Evolutionary conservation across 2,797 vertebrate genomes (phyloP), one percentile per base, ranked within the genome.

Genomic region (Telmatherina bonti): DNA sequence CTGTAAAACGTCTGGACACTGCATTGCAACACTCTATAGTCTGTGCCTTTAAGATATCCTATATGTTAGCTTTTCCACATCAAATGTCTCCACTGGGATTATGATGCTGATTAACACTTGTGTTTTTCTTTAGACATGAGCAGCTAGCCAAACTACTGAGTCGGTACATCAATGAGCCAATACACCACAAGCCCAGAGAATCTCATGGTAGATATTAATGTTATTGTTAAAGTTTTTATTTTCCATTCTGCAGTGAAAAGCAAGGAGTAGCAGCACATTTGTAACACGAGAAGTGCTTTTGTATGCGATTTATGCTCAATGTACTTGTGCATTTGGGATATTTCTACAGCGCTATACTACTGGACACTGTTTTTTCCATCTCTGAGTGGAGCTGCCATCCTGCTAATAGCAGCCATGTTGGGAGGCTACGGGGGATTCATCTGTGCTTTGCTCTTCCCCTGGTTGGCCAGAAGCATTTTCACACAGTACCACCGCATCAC

Each of bases 401-500:
- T 96, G 59, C 85, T 95, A 29, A 88, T 93, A 76, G 90, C 94
- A 5, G 83, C 90, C 54, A 83, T 90, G 79, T 70, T 95, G 73
- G 93, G 93, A 56, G 85, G 90, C 51, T 94, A 95, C 7, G 94
- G 95, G 4, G 92, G 89, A 0, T 29, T 94, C 0, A 84, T 88
- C 65, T 95, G 93, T 26, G 63, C 71, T 6, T 62, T 95, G 56
- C 86, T 94, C 29, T 95, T 95, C 68, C 94, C 94, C 10, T 93
- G 93, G 87, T 82, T 96, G 72, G 94, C 93, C 69, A 93, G 91
- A 79, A 90, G 87, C 71, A 94, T 94, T 58, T 93, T 95, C 67
- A 93, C 93, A 29, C 94, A 95, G 63, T 95, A 90, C 64, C 93
- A 96, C 84, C 93, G 95, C 67, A 94, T 95, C 82, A 93, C 88